Base-by-base conservation (phyloP, 2,797 vertebrate genomes). In the Sebastes flavidus region DNA sequence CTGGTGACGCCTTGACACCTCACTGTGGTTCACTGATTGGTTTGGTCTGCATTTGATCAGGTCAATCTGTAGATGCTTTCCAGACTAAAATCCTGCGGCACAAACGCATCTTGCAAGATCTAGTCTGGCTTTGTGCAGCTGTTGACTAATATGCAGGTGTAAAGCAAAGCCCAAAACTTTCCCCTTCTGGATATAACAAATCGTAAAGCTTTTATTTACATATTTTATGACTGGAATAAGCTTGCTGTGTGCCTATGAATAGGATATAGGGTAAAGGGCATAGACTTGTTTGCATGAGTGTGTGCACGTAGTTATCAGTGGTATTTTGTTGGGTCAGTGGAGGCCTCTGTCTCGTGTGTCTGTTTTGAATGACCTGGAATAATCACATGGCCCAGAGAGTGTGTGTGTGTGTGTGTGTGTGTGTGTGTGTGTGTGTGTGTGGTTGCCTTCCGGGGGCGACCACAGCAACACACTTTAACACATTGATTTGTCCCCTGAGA, bases 331-430 rank as follows among this genome's bases (percentile, higher is more conserved):
- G 66, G 88, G 84, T 85, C 88, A 88, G 55, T 81, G 65, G 65
- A 87, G 86, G 84, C 73, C 58, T 84, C 18, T 1, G 75, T 59
- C 83, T 82, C 61, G 73, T 88, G 87, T 77, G 52, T 71, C 81
- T 91, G 80, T 92, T 89, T 90, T 91, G 80, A 91, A 88, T 90
- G 88, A 88, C 65, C 80, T 86, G 75, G 77, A 88, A 84, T 78
- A 65, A 82, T 93, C 94, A 93, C 89, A 87, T 88, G 91, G 66
- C 75, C 54, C 30, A 56, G 60, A 74, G 32, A 52, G 80, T 62
- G 69, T 14, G 61, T 70, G 36, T 13, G 12, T 13, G 12, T n/a
- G 24, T 27, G 54, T 12, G 65, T 42, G 52, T 34, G 72, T 65
- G 72, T 14, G 52, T 70, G 61, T 49, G 36, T 52, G 42, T 36